phyloP scores from a whole-genome alignment of 2,888 invertebrate genomes.

The Callyntrura guangdongensis region DNA sequence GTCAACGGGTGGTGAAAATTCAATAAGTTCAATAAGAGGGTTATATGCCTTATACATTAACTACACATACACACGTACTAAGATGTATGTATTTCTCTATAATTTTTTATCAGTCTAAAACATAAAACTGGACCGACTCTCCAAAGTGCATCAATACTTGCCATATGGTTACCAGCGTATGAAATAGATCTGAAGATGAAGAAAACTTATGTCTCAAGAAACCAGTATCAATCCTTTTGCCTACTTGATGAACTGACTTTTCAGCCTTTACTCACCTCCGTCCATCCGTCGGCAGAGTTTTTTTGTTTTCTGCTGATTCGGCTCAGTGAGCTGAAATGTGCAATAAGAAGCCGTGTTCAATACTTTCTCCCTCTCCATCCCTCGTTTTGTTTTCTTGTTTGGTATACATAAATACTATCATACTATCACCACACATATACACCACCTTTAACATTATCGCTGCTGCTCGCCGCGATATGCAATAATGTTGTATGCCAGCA shows the following conservation, averaged over 20 bases:
- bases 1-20: slow-evolving; percentile 63
- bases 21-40: slow-evolving; percentile 70
- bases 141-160: background rate
- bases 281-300: slow-evolving; percentile 35
- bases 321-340: slow-evolving; percentile 62
- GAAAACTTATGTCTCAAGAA: slow-evolving; percentile 29
- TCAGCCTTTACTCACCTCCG: background rate
- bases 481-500: slow-evolving; percentile 24
- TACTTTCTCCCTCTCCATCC: slow-evolving; percentile 24
- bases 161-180: background rate
- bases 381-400: slow-evolving; percentile 32
- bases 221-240: slow-evolving; percentile 23
- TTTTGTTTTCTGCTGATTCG: slow-evolving; percentile 39
- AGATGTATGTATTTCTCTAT: background rate
- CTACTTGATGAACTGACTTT: slow-evolving; percentile 50
- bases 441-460: background rate
- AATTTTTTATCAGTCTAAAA: background rate
- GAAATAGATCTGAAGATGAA: slow-evolving; percentile 33
- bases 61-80: background rate
- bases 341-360: slow-evolving; percentile 37
- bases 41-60: background rate
- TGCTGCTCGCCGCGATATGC: background rate
- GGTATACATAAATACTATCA: slow-evolving; percentile 16
- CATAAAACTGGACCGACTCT: background rate
- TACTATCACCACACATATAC: background rate